Conservation (phyloP, 2,888 invertebrate genomes). For the Cyaniris semiargus region DNA sequence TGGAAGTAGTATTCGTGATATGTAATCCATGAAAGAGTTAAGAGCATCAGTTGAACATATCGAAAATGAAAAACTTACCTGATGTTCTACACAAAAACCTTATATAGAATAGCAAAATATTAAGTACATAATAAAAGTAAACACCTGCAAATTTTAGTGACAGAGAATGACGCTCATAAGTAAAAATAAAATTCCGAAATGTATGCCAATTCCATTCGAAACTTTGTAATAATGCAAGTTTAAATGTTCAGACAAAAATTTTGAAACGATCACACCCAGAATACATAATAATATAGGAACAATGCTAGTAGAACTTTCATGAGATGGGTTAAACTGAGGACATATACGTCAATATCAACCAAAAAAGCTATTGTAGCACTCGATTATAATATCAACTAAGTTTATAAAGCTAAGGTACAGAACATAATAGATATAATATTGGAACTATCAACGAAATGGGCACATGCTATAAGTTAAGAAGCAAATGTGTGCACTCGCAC, state of each 20-base stretch:
- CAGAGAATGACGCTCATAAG: slow-evolving; percentile 57
- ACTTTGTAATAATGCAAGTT: slow-evolving; percentile 43
- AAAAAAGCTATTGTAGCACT: slow-evolving; percentile 26
- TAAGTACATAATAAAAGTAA: background rate
- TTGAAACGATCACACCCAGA: slow-evolving; percentile 59
- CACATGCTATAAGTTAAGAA: slow-evolving; percentile 50
- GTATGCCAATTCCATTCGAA: slow-evolving; percentile 61
- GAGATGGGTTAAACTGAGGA: slow-evolving; percentile 25
- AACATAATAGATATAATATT: slow-evolving; percentile 28
- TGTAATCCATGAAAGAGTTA: background rate
- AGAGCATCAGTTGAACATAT: background rate
- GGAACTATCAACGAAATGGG: slow-evolving; percentile 43
- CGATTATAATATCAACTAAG: slow-evolving; percentile 20
- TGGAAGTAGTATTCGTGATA: background rate
- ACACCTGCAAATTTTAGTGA: slow-evolving; percentile 36
- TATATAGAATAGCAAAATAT: background rate
- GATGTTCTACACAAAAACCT: background rate
- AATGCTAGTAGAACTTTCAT: slow-evolving; percentile 31
- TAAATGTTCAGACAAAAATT: slow-evolving; percentile 51
- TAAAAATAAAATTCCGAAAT: slow-evolving; percentile 42
- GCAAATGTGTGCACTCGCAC: slow-evolving; percentile 41
- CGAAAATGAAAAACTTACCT: slow-evolving; percentile 12
- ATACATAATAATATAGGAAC: slow-evolving; percentile 58
- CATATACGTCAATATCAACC: slow-evolving; percentile 26
- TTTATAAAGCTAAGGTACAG: slow-evolving; percentile 24